These are phyloP conservation scores for Mionectes olivaceus DNA, from an alignment of 2,797 vertebrate species.

Conservation along the genomic window DNA sequence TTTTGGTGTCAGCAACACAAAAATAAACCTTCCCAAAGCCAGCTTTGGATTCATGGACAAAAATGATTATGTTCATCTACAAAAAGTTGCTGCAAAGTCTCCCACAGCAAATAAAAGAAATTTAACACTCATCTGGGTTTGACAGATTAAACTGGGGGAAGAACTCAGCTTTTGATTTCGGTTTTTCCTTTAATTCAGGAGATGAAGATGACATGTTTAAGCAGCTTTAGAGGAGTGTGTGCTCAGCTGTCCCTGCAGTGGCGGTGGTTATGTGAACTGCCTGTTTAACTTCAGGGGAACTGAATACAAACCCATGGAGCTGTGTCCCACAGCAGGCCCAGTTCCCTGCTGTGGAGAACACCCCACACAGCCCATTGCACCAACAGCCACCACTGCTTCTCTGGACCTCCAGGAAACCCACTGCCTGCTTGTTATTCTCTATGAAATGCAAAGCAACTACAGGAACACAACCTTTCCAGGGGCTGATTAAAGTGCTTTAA, in stretches of 20 bases:
- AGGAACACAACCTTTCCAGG: background rate
- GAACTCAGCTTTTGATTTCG: background rate
- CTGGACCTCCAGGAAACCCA: background rate
- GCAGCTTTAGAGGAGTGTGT: background rate
- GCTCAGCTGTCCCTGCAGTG: background rate
- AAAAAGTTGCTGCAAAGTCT: background rate
- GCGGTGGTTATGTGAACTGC: background rate
- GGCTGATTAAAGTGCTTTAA: background rate
- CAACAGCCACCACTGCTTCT: background rate
- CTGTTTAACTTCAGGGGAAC: background rate
- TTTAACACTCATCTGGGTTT: background rate
- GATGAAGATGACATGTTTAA: background rate
- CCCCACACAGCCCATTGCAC: background rate
- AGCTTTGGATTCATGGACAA: background rate
- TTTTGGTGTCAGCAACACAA: conserved; percentile 16
- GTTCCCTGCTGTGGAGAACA: background rate
- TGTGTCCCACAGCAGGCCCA: accelerated
- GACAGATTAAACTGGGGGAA: background rate
- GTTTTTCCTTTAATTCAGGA: background rate
- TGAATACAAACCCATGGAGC: background rate
- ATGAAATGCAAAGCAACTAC: background rate
- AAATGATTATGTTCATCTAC: background rate
- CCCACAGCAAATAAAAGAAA: background rate
- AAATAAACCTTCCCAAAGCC: conserved; percentile 31
- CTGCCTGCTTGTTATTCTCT: background rate